Evolutionary conservation across 2,888 invertebrate species (phyloP).

Genomic region (Orthonevra nobilis): DNA sequence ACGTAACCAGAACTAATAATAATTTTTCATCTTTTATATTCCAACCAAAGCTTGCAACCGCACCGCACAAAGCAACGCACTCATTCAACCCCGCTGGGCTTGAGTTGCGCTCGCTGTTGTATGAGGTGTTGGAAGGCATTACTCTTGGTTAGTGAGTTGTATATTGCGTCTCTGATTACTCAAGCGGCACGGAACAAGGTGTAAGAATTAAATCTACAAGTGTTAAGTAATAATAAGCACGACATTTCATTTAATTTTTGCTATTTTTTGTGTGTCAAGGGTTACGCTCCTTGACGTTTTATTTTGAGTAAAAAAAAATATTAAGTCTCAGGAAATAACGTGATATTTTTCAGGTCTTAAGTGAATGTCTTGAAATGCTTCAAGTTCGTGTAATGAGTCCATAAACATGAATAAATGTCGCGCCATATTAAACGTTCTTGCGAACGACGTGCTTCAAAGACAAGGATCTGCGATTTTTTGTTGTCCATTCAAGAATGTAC

Average conservation of each 20-base stretch:
- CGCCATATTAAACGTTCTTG: too few species aligned
- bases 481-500: too few species aligned
- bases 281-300: constrained; percentile 38
- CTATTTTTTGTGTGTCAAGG: constrained; percentile 21
- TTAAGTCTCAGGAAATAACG: too few species aligned
- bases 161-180: constrained; percentile 37
- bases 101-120: too few species aligned
- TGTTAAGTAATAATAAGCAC: constrained; percentile 68
- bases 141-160: constrained; percentile 29
- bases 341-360: too few species aligned
- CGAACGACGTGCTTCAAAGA: too few species aligned
- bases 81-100: background rate
- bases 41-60: background rate
- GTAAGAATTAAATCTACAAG: constrained; percentile 69
- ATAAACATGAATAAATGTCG: too few species aligned
- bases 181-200: constrained; percentile 64
- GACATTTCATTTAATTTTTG: constrained; percentile 37
- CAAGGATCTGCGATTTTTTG: too few species aligned
- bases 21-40: constrained; percentile 23
- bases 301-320: too few species aligned
- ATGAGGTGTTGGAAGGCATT: constrained; percentile 17
- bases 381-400: too few species aligned
- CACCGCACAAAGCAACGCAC: background rate
- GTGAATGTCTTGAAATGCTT: too few species aligned
- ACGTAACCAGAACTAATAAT: constrained; percentile 59